A percentile compares a stretch with the other conserved stretches of the same genome.
Evolutionary conservation across 1,140 invertebrate genomes (phyloP).

Genomic region (Zeugodacus cucurbitae): DNA sequence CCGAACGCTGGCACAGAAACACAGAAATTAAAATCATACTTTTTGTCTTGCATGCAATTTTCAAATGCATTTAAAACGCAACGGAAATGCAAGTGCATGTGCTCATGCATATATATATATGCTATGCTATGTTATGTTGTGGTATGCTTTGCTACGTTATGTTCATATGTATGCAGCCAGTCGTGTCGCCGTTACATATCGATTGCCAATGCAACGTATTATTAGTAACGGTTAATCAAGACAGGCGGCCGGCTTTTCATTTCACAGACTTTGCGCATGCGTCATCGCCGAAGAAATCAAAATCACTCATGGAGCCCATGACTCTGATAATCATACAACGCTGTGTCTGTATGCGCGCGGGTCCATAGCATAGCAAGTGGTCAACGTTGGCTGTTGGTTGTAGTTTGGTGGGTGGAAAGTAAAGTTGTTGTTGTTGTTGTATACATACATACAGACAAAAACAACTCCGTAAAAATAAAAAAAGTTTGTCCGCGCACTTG

Average conservation of each 20-base stretch:
- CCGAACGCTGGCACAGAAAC: conserved; percentile 1
- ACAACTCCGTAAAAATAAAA: no score
- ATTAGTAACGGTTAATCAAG: conserved; percentile 32
- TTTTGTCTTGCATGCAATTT: neutral
- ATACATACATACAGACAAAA: no score
- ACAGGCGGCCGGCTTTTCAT: neutral
- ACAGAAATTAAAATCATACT: conserved; percentile 1
- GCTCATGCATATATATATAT: neutral
- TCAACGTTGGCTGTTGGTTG: neutral
- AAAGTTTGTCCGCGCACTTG: neutral
- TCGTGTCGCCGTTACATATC: neutral
- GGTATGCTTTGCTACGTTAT: no score
- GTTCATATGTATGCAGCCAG: neutral
- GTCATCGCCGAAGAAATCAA: neutral
- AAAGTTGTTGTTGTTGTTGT: neutral
- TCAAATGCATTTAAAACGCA: conserved; percentile 18
- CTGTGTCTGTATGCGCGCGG: neutral
- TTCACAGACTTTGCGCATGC: neutral
- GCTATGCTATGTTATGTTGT: no score
- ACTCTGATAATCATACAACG: neutral
- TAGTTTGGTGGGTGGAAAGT: neutral
- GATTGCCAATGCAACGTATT: neutral
- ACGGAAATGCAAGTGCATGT: neutral
- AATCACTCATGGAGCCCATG: neutral
- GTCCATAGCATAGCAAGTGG: neutral